Evolutionary conservation across 2,797 vertebrate species (phyloP).

Genomic region (Dipus sagitta): DNA sequence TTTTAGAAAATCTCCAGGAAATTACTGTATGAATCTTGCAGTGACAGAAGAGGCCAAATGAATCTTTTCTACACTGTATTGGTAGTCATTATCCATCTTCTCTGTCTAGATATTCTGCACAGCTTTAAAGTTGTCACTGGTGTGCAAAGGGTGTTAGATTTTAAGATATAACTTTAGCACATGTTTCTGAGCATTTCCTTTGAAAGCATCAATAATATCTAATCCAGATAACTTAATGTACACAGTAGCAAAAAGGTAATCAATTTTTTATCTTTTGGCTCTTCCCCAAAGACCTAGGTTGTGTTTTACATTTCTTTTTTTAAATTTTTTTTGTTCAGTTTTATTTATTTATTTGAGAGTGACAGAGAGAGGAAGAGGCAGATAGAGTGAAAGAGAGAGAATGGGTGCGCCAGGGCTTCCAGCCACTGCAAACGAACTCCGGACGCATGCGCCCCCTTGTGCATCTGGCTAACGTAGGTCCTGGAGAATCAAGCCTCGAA

Average conservation of each 20-base stretch:
- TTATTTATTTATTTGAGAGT: no score
- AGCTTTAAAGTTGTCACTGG: constrained; percentile 17
- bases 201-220: constrained; percentile 37
- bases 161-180: constrained; percentile 54
- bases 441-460: no score
- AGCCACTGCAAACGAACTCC: no score
- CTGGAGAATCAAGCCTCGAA: no score
- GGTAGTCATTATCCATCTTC: constrained; percentile 38
- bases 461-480: no score
- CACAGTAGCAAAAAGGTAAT: constrained; percentile 15
- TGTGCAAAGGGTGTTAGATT: constrained; percentile 48
- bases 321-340: no score
- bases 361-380: no score
- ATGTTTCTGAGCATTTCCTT: constrained; percentile 58
- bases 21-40: constrained; percentile 53
- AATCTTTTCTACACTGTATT: constrained; percentile 35
- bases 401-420: no score
- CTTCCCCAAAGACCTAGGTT: background rate
- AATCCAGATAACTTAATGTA: constrained; percentile 26
- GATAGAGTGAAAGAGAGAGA: no score
- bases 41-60: constrained; percentile 54
- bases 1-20: constrained; percentile 68
- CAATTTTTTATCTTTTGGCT: constrained; percentile 7
- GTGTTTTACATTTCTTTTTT: constrained; percentile 67
- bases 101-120: constrained; percentile 52